Evolutionary conservation across 2,113 vertebrate species (phyloP).

Genomic region (Rhinoptilus africanus): DNA sequence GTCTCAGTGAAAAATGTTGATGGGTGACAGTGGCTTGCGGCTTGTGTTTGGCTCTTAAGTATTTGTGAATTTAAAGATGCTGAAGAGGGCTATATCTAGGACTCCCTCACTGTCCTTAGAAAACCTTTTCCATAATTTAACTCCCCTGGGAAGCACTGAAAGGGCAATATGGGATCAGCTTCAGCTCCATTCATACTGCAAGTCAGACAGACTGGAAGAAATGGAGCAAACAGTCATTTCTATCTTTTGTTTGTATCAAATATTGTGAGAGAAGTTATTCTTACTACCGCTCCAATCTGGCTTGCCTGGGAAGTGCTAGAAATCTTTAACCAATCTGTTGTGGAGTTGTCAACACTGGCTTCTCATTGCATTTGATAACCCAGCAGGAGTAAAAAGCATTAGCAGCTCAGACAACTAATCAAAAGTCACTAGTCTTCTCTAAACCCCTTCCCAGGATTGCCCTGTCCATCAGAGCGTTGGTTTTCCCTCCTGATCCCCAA

Average conservation of each 20-base stretch:
- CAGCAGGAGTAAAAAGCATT: conserved; percentile 1
- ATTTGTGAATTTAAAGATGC: neutral
- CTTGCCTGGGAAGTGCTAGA: conserved; percentile 39
- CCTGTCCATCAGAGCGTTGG: neutral
- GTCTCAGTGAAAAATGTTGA: neutral
- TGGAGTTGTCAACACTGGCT: conserved; percentile 48
- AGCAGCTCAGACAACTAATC: conserved; percentile 16
- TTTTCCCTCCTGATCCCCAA: neutral
- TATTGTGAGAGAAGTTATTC: conserved; percentile 54
- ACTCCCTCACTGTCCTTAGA: neutral
- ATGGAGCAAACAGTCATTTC: conserved; percentile 16
- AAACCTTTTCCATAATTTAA: neutral
- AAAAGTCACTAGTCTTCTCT: neutral
- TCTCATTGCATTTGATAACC: conserved; percentile 25
- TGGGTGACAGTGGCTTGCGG: neutral
- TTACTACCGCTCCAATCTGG: conserved; percentile 51
- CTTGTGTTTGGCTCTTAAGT: neutral
- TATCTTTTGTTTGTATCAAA: conserved; percentile 50
- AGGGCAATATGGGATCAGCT: neutral
- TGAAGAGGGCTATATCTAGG: neutral
- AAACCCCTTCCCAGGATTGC: neutral
- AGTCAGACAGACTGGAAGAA: neutral
- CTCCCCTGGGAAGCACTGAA: neutral
- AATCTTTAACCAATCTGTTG: conserved; percentile 62
- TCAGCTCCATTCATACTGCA: neutral